phyloP scores from a whole-genome alignment of 2,888 invertebrate genomes.

The Thera obeliscata region DNA sequence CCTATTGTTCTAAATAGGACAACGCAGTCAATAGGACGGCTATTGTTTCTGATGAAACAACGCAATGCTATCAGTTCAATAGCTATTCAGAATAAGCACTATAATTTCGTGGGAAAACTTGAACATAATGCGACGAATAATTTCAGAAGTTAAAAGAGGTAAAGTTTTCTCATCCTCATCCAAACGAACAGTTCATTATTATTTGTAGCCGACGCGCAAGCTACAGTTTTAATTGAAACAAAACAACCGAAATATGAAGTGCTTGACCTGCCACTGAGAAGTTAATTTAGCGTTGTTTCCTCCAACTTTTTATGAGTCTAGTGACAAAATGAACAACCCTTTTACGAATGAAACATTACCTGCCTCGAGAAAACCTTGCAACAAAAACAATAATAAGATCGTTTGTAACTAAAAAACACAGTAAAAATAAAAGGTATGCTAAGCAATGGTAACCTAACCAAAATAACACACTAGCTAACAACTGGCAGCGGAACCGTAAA shows the following conservation, averaged over 20 bases:
- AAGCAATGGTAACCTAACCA: background rate
- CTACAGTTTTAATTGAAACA: conserved; percentile 72
- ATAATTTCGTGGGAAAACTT: conserved; percentile 28
- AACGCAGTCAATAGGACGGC: background rate
- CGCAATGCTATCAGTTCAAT: background rate
- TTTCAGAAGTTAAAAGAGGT: conserved; percentile 53
- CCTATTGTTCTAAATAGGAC: conserved; percentile 16
- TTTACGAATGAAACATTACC: conserved; percentile 5
- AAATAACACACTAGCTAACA: background rate
- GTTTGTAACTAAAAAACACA: background rate
- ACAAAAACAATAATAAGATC: background rate
- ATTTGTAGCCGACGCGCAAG: conserved; percentile 65
- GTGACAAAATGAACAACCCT: conserved; percentile 16
- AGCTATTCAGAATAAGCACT: background rate
- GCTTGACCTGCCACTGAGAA: conserved; percentile 60
- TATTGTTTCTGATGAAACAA: conserved; percentile 9
- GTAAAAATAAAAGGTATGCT: no score
- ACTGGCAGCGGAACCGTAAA: background rate
- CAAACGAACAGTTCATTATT: conserved; percentile 72
- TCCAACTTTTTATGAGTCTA: conserved; percentile 26
- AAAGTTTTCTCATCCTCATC: conserved; percentile 71
- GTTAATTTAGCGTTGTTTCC: conserved; percentile 53
- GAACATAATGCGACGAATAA: conserved; percentile 51
- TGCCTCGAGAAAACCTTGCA: background rate
- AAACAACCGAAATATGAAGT: conserved; percentile 66